A percentile compares a stretch with the other conserved stretches of the same genome.
phyloP scores from a whole-genome alignment of 1,140 invertebrate genomes.

The Solen grandis region DNA sequence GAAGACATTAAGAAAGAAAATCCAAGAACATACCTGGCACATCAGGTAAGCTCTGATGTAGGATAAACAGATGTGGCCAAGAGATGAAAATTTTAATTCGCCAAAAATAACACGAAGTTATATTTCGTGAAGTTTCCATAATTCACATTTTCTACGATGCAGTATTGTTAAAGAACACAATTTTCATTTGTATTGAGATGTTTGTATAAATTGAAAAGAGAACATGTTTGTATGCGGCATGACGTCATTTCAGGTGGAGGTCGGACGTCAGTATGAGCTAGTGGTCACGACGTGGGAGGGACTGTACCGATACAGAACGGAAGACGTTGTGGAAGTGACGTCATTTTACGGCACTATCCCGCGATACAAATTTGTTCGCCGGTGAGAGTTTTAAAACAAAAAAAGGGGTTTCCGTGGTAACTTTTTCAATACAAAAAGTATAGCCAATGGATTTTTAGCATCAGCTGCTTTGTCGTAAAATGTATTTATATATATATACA shows the following conservation, averaged over 20 bases:
- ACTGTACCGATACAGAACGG: constrained; percentile 69
- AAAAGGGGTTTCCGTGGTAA: too few relatives aligned
- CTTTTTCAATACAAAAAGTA: too few relatives aligned
- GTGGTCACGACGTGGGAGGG: constrained; percentile 68
- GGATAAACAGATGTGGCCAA: too few relatives aligned
- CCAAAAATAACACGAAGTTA: too few relatives aligned
- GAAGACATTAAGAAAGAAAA: constrained; percentile 19
- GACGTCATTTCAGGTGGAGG: constrained; percentile 46
- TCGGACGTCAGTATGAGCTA: constrained; percentile 64
- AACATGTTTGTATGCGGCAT: constrained; percentile 43
- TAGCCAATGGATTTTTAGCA: too few relatives aligned
- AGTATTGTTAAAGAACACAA: too few relatives aligned
- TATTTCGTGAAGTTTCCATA: too few relatives aligned
- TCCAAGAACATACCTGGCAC: constrained; percentile 23
- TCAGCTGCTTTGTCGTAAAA: too few relatives aligned
- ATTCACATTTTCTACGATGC: not conserved
- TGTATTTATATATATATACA: too few relatives aligned
- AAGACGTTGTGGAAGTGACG: constrained; percentile 65
- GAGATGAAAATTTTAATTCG: too few relatives aligned
- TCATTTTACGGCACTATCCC: constrained; percentile 65
- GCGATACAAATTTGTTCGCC: constrained; percentile 66
- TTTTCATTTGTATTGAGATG: too few relatives aligned
- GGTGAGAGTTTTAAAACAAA: constrained; percentile 51
- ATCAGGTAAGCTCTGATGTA: constrained; percentile 64
- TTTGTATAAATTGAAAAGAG: too few relatives aligned